A percentile compares a stretch with the other conserved stretches of the same genome.
These are phyloP conservation scores for Urocyon cinereoargenteus DNA, from an alignment of 2,797 vertebrate species.

Conservation along the genomic window DNA sequence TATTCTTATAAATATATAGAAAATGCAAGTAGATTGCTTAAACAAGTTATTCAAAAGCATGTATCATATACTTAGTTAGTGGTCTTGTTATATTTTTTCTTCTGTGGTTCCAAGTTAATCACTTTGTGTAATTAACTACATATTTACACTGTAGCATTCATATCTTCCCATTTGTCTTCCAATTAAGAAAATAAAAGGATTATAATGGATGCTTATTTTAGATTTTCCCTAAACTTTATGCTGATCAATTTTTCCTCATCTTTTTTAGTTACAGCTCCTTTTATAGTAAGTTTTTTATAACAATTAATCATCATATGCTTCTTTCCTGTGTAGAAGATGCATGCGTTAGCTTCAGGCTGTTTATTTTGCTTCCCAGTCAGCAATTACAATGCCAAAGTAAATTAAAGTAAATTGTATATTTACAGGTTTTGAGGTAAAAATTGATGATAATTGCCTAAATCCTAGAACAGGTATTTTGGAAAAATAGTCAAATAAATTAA, in stretches of 20 bases:
- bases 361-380: constrained; percentile 65
- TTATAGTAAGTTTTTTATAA: constrained; percentile 39
- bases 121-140: not conserved
- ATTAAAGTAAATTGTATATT: constrained; percentile 70
- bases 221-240: constrained; percentile 32
- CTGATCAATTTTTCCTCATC: not conserved
- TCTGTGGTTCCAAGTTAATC: not conserved
- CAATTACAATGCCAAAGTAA: constrained; percentile 69
- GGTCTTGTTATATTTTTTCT: not conserved
- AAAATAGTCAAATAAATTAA: constrained; percentile 65
- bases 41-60: not conserved
- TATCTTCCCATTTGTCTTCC: not conserved
- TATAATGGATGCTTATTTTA: constrained; percentile 42
- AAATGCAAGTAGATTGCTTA: not conserved
- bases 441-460: constrained; percentile 71
- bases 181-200: constrained; percentile 34
- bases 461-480: not conserved
- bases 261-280: constrained; percentile 54
- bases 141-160: not conserved
- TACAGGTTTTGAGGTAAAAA: constrained; percentile 66
- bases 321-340: not conserved
- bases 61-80: not conserved
- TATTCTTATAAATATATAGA: not conserved
- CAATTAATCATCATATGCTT: constrained; percentile 51
- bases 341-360: not conserved